phyloP scores from a whole-genome alignment of 2,797 vertebrate species.

The Lutra lutra region DNA sequence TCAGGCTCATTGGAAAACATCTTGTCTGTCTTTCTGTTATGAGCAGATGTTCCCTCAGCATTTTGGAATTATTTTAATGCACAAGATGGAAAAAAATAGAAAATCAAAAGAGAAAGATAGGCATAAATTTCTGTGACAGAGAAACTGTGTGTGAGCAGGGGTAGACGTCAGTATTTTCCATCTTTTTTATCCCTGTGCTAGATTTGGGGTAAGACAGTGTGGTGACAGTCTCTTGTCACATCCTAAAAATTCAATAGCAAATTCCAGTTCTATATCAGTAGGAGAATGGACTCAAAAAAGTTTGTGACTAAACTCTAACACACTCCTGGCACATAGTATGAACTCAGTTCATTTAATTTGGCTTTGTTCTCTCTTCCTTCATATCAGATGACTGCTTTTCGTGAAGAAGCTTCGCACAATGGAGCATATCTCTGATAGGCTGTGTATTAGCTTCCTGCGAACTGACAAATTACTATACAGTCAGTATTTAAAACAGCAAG shows the following conservation, averaged over 20 bases:
- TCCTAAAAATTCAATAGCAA: background rate
- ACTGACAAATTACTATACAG: background rate
- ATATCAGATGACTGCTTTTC: background rate
- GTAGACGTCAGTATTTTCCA: background rate
- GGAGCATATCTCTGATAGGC: background rate
- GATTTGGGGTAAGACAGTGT: background rate
- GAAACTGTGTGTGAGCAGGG: background rate
- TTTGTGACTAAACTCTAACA: background rate
- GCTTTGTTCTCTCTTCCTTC: background rate
- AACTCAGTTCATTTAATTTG: background rate
- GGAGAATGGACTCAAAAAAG: background rate
- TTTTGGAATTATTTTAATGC: background rate
- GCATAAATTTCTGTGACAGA: background rate
- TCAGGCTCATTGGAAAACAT: background rate
- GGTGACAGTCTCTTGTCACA: background rate
- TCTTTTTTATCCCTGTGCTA: background rate
- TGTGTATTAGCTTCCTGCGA: background rate
- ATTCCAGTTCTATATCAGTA: background rate
- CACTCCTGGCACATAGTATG: background rate
- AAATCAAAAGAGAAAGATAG: background rate
- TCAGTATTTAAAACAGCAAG: background rate
- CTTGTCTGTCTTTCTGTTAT: background rate
- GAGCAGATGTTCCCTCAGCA: background rate
- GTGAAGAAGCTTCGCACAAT: background rate
- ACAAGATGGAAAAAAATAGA: background rate